Percentiles rank a stretch among this genome's conserved stretches.
phyloP scores from a whole-genome alignment of 2,797 vertebrate species.

The Coregonus suidteri region DNA sequence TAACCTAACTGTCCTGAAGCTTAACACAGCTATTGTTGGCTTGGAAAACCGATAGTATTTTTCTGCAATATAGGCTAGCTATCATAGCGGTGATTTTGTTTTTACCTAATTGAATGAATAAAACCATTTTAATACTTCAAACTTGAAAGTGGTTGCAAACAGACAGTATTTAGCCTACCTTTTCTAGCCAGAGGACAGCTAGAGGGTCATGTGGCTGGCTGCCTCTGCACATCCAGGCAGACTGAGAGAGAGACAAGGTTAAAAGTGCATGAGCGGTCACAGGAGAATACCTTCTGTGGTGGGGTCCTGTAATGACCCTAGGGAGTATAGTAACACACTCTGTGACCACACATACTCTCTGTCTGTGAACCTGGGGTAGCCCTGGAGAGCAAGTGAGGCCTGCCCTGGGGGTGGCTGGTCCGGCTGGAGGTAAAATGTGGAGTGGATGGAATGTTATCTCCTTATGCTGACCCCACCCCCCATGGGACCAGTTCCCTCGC shows the following conservation, averaged over 20 bases:
- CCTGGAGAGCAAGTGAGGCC: conserved; percentile 41
- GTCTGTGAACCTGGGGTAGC: conserved; percentile 62
- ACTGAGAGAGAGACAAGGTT: conserved; percentile 45
- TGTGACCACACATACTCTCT: conserved; percentile 36
- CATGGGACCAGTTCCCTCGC: conserved; percentile 65
- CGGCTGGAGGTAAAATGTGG: conserved; percentile 64
- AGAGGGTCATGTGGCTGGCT: not conserved
- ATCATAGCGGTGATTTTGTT: no score
- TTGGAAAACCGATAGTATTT: not conserved
- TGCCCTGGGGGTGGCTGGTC: conserved; percentile 63
- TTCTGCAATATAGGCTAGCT: no score
- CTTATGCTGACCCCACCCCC: conserved; percentile 43
- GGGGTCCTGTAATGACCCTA: conserved; percentile 60
- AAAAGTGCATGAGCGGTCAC: conserved; percentile 70
- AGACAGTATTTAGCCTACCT: not conserved
- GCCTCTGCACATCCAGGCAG: conserved; percentile 19
- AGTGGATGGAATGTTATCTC: conserved; percentile 67
- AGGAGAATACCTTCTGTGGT: conserved; percentile 40
- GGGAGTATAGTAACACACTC: conserved; percentile 54
- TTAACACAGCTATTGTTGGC: not conserved
- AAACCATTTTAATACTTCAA: not conserved
- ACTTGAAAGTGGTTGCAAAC: not conserved
- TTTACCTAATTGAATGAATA: no score
- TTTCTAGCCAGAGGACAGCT: not conserved
- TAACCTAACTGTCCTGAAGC: not conserved